Percentiles rank a stretch among this genome's conserved stretches.
These are phyloP conservation scores for Tholera decimalis DNA, from an alignment of 2,888 invertebrate species.

Conservation along the genomic window DNA sequence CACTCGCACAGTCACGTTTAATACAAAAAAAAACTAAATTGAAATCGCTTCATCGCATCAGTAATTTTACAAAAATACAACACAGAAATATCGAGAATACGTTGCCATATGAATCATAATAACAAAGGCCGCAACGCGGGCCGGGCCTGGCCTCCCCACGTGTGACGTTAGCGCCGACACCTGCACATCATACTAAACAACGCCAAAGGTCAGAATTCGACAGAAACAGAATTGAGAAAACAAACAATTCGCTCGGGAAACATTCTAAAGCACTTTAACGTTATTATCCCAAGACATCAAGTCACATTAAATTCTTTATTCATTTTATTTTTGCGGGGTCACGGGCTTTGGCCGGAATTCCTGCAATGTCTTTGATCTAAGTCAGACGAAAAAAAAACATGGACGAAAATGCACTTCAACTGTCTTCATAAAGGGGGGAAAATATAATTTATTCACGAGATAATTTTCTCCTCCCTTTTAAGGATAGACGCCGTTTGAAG, in stretches of 20 bases:
- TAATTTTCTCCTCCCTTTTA: conserved; percentile 90
- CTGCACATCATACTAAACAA: conserved; percentile 43
- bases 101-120: conserved; percentile 41
- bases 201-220: conserved; percentile 73
- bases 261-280: conserved; percentile 86
- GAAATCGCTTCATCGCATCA: no score
- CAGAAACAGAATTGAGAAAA: conserved; percentile 84
- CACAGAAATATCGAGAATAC: conserved; percentile 10
- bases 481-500: conserved; percentile 84
- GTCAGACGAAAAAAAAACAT: conserved; percentile 84
- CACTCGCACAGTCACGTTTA: no score
- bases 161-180: conserved; percentile 46
- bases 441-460: conserved; percentile 91
- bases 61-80: neutral
- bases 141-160: conserved; percentile 21
- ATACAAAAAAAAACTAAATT: no score
- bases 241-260: conserved; percentile 82
- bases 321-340: conserved; percentile 88
- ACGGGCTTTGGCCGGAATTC: conserved; percentile 83
- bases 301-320: conserved; percentile 89
- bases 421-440: conserved; percentile 90
- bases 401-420: conserved; percentile 90
- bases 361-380: conserved; percentile 88
- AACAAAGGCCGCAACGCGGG: conserved; percentile 40
- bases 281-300: conserved; percentile 88